Conservation (phyloP, 2,797 vertebrate genomes). For the Micromesistius poutassou region DNA sequence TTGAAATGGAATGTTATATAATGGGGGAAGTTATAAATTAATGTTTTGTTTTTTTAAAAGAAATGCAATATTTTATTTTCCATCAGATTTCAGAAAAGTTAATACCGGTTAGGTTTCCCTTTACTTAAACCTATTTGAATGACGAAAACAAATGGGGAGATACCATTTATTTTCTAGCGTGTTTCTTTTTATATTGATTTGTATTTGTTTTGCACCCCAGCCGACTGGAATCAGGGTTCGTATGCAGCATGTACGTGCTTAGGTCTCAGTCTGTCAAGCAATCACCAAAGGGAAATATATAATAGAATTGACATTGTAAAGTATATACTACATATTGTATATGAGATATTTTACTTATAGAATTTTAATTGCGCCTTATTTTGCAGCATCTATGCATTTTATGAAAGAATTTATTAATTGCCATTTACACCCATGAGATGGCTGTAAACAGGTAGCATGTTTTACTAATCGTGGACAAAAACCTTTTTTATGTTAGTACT, state of each 20-base stretch:
- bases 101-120: slow-evolving; percentile 49
- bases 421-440: slow-evolving; percentile 39
- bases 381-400: slow-evolving; percentile 71
- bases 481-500: slow-evolving; percentile 47
- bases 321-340: slow-evolving; percentile 64
- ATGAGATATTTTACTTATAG: slow-evolving; percentile 70
- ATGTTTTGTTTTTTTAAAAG: slow-evolving; percentile 35
- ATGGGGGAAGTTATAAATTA: slow-evolving; percentile 46
- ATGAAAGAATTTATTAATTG: slow-evolving; percentile 51
- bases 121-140: slow-evolving; percentile 35
- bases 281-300: slow-evolving; percentile 66
- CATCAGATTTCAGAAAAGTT: slow-evolving; percentile 61
- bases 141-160: slow-evolving; percentile 40
- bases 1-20: slow-evolving; percentile 53
- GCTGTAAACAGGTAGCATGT: slow-evolving; percentile 48
- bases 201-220: slow-evolving; percentile 21
- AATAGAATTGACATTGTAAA: slow-evolving; percentile 60
- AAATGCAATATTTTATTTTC: slow-evolving; percentile 38
- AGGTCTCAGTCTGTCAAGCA: slow-evolving; percentile 55
- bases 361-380: slow-evolving; percentile 69
- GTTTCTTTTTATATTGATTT: slow-evolving; percentile 6
- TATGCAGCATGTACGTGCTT: slow-evolving; percentile 41
- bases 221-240: slow-evolving; percentile 66
- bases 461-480: slow-evolving; percentile 35
- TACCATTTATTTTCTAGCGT: not conserved